Conservation (phyloP, 2,888 invertebrate genomes). For the Amaurobius ferox region DNA sequence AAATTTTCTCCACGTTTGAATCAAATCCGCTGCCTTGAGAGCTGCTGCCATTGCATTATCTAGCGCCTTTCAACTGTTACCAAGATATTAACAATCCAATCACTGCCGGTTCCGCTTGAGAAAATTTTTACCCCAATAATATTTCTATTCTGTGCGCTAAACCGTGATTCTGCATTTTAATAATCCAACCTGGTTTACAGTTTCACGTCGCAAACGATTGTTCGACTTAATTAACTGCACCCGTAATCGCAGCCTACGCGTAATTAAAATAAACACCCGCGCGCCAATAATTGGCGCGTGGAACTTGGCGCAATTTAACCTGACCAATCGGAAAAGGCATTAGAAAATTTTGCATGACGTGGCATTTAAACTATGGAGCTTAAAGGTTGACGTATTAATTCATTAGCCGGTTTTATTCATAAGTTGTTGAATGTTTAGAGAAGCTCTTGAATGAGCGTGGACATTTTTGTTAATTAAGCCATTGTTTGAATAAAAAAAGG, state of each 20-base stretch:
- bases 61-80: neutral
- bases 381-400: neutral
- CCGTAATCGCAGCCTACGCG: neutral
- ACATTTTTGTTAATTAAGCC: too few species aligned
- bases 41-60: too few species aligned
- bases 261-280: neutral
- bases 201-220: slow-evolving; percentile 1
- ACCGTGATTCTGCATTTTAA: neutral
- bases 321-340: neutral
- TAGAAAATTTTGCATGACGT: slow-evolving; percentile 5
- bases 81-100: neutral
- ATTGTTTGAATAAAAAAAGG: too few species aligned
- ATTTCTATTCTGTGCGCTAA: neutral
- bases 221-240: neutral
- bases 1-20: too few species aligned
- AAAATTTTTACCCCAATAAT: neutral
- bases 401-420: neutral
- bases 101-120: neutral
- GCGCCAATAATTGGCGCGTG: neutral
- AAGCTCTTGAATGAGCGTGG: too few species aligned
- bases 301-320: neutral
- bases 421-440: neutral
- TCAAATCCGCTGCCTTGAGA: too few species aligned
- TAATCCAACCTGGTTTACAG: neutral
- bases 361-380: neutral